phyloP scores from a whole-genome alignment of 2,888 invertebrate species.

The Sericinus montela region DNA sequence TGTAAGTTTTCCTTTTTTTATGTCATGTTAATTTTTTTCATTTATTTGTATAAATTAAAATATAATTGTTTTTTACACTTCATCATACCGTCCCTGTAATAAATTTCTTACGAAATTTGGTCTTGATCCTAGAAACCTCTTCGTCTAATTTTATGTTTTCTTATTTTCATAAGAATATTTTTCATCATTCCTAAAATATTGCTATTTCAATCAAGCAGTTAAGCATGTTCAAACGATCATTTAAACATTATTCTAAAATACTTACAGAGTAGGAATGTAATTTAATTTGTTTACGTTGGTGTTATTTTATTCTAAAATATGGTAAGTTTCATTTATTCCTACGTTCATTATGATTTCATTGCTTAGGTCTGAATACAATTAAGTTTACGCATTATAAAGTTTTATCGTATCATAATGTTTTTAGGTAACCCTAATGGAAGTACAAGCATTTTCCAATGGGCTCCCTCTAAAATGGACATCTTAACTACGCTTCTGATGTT shows the following conservation, averaged over 20 bases:
- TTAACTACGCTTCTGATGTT: constrained; percentile 51
- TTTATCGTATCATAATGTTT: constrained; percentile 68
- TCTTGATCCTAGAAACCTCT: not conserved
- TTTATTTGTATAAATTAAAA: constrained; percentile 11
- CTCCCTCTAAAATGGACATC: constrained; percentile 59
- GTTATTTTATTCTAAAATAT: constrained; percentile 55
- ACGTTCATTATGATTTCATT: constrained; percentile 34
- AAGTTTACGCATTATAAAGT: constrained; percentile 30
- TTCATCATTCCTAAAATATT: not conserved
- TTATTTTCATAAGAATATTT: not conserved
- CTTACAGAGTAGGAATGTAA: not conserved
- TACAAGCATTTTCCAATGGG: constrained; percentile 66
- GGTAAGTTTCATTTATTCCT: constrained; percentile 57
- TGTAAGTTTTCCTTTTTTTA: constrained; percentile 20
- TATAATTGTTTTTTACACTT: constrained; percentile 12
- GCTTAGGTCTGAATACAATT: constrained; percentile 28
- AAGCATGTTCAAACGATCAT: constrained; percentile 8
- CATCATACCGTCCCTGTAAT: constrained; percentile 1
- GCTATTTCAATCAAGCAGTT: not conserved
- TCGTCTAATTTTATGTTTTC: not conserved
- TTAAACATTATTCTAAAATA: not conserved
- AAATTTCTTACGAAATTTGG: not conserved
- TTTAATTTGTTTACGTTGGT: constrained; percentile 21
- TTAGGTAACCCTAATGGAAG: constrained; percentile 78
- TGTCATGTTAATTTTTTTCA: constrained; percentile 18